Evolutionary conservation across 2,888 invertebrate genomes (phyloP).

Genomic region (Clivina fossor): DNA sequence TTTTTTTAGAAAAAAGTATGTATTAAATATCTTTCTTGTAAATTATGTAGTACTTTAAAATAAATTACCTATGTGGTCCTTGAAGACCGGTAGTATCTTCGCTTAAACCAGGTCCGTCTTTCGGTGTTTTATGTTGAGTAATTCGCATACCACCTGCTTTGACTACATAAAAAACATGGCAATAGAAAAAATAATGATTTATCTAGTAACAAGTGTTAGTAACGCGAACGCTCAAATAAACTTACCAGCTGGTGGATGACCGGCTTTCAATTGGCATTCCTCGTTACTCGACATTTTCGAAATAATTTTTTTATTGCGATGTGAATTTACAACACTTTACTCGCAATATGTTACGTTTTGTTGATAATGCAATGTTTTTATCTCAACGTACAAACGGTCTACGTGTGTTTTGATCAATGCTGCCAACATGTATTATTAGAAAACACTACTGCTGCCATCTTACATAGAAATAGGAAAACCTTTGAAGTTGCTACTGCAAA

Average conservation of each 20-base stretch:
- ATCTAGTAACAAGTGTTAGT: constrained; percentile 14
- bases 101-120: constrained; percentile 64
- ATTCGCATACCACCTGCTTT: constrained; percentile 93
- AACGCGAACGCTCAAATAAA: constrained; percentile 22
- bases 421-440: no score
- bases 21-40: no score
- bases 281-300: constrained; percentile 62
- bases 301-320: not conserved
- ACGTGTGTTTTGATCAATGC: constrained; percentile 28
- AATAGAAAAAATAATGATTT: constrained; percentile 5
- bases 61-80: constrained; percentile 57
- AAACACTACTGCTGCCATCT: no score
- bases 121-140: constrained; percentile 79
- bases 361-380: constrained; percentile 32
- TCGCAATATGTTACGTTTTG: constrained; percentile 17
- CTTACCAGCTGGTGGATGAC: constrained; percentile 89
- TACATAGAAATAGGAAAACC: no score
- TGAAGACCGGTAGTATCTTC: constrained; percentile 75
- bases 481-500: no score
- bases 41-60: no score
- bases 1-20: no score
- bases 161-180: constrained; percentile 57
- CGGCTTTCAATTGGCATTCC: constrained; percentile 75
- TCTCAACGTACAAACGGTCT: constrained; percentile 15
- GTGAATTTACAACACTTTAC: not conserved